Conservation (phyloP, 2,888 invertebrate species). For the Phengaris alcon region DNA sequence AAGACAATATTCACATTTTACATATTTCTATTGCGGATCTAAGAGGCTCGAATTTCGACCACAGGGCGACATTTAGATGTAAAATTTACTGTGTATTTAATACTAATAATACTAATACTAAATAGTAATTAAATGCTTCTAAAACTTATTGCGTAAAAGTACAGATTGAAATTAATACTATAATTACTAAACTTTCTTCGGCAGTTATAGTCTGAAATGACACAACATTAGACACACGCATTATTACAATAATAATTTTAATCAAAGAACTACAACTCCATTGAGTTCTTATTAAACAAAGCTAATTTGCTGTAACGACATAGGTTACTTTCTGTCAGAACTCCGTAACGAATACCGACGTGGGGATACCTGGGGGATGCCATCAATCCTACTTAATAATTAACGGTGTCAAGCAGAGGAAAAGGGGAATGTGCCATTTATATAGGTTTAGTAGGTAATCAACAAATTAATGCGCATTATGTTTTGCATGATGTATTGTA, state of each 20-base stretch:
- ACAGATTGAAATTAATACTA: too few species aligned
- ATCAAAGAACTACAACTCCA: neutral
- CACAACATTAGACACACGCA: neutral
- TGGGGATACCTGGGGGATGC: slow-evolving; percentile 46
- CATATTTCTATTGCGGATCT: too few species aligned
- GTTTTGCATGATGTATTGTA: neutral
- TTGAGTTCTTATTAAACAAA: slow-evolving; percentile 10
- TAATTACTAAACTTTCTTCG: neutral
- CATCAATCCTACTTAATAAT: slow-evolving; percentile 70
- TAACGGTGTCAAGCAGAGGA: slow-evolving; percentile 47
- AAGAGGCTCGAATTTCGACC: too few species aligned
- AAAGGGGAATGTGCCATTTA: slow-evolving; percentile 25
- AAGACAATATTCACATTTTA: too few species aligned
- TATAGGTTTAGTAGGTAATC: slow-evolving; percentile 1
- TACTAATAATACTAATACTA: too few species aligned
- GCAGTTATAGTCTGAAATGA: neutral
- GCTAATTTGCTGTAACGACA: slow-evolving; percentile 15
- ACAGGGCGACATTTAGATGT: too few species aligned
- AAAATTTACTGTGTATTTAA: too few species aligned
- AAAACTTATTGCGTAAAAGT: too few species aligned
- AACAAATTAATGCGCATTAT: neutral
- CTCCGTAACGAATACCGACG: slow-evolving; percentile 42
- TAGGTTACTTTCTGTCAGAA: slow-evolving; percentile 36
- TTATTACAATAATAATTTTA: neutral
- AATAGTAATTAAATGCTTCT: too few species aligned